Percentiles rank a stretch among this genome's conserved stretches.
Conservation (phyloP, 2,797 vertebrate genomes). For the Lacerta viridis region DNA sequence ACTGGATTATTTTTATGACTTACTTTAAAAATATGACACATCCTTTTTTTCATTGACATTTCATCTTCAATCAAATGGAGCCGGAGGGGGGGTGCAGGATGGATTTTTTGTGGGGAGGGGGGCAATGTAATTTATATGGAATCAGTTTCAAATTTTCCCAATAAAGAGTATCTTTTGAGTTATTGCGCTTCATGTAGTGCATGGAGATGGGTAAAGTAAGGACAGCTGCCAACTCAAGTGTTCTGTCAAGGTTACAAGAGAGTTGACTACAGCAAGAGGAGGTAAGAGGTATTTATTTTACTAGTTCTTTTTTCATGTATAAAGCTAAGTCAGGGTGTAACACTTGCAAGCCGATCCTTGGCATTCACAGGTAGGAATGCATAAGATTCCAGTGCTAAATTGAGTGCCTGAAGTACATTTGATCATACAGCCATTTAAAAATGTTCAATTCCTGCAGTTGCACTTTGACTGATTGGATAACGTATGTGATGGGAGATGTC, state of each 20-base stretch:
- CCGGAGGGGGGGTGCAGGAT: background rate
- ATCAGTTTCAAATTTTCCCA: slow-evolving; percentile 51
- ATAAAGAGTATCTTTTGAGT: slow-evolving; percentile 68
- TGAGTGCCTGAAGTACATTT: background rate
- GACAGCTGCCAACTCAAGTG: background rate
- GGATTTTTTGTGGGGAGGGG: slow-evolving; percentile 21
- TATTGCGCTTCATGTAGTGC: slow-evolving; percentile 36
- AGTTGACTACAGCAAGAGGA: background rate
- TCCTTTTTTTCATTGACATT: slow-evolving; percentile 52
- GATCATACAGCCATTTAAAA: background rate
- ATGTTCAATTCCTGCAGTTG: background rate
- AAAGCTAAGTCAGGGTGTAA: background rate
- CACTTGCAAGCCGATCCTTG: background rate
- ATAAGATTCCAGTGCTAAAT: background rate
- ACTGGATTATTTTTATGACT: slow-evolving; percentile 98
- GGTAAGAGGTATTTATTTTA: background rate
- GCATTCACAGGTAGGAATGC: background rate
- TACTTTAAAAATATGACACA: slow-evolving; percentile 82
- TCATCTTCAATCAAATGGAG: slow-evolving; percentile 44
- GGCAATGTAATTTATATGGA: slow-evolving; percentile 62
- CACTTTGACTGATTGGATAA: background rate
- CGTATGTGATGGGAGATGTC: background rate
- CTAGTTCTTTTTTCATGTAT: background rate
- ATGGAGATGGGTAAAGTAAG: background rate
- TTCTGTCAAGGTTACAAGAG: background rate